phyloP scores from a whole-genome alignment of 2,888 invertebrate species.

The Chrysotoxum bicinctum region DNA sequence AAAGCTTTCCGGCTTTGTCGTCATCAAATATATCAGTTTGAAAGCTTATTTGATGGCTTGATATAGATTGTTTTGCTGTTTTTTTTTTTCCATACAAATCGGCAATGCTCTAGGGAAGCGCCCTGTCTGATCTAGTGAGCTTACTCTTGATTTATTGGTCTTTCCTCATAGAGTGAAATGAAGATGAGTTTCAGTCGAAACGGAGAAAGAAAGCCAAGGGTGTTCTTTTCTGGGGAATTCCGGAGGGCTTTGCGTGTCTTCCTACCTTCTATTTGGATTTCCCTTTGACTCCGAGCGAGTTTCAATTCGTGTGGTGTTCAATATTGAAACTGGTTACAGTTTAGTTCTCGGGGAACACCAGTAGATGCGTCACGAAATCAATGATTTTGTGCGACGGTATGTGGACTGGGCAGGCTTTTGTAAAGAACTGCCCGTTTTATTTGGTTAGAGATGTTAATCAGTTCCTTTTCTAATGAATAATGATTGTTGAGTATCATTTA shows the following conservation, averaged over 20 bases:
- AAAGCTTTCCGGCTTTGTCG: slow-evolving; percentile 1
- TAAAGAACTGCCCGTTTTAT: background rate
- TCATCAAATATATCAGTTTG: background rate
- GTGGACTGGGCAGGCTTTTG: background rate
- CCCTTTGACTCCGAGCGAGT: background rate
- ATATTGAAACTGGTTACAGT: slow-evolving; percentile 5
- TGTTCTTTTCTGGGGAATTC: background rate
- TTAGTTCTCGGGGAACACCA: slow-evolving; percentile 7
- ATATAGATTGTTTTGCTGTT: background rate
- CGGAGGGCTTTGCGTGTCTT: background rate
- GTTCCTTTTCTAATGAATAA: no score
- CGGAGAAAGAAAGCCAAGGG: background rate
- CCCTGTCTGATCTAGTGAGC: background rate
- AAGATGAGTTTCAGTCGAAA: background rate
- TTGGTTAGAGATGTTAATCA: background rate
- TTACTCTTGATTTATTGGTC: background rate
- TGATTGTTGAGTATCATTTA: no score
- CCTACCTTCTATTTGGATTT: background rate
- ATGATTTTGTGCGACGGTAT: background rate
- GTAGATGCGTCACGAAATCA: slow-evolving; percentile 1
- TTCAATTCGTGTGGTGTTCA: background rate
- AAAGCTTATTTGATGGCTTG: slow-evolving; percentile 1
- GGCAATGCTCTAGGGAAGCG: background rate
- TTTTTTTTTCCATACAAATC: background rate
- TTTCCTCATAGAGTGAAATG: background rate